Conservation (phyloP, 2,888 invertebrate genomes). For the Byasa hedistus region DNA sequence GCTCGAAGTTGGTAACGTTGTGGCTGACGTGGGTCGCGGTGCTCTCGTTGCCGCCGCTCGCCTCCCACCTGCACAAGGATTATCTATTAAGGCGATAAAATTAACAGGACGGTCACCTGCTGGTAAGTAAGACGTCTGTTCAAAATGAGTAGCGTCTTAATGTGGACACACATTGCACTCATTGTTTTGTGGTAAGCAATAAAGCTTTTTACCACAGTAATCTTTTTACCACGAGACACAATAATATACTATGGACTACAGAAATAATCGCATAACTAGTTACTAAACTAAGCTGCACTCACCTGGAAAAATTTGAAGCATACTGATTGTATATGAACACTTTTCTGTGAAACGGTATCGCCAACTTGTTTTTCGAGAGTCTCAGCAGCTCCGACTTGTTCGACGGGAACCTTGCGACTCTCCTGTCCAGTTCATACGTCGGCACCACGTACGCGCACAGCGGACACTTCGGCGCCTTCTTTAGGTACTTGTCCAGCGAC, state of each 20-base stretch:
- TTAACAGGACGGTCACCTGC: too few species aligned
- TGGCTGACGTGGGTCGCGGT: slow-evolving; percentile 88
- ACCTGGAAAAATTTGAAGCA: slow-evolving; percentile 94
- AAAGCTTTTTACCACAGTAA: too few species aligned
- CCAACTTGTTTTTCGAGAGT: slow-evolving; percentile 87
- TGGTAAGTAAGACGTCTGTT: too few species aligned
- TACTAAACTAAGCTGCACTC: slow-evolving; percentile 41
- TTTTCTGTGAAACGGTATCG: slow-evolving; percentile 93
- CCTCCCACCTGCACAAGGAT: slow-evolving; percentile 76
- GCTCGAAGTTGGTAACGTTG: slow-evolving; percentile 89
- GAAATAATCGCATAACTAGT: too few species aligned
- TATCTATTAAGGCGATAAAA: too few species aligned
- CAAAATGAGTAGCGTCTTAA: too few species aligned
- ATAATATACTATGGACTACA: too few species aligned
- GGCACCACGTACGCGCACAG: slow-evolving; percentile 94
- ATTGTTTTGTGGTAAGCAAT: too few species aligned
- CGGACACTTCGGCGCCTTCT: slow-evolving; percentile 77
- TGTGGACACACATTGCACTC: too few species aligned
- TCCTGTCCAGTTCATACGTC: slow-evolving; percentile 91
- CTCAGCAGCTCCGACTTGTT: slow-evolving; percentile 89
- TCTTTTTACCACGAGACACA: too few species aligned
- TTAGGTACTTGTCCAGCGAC: slow-evolving; percentile 84
- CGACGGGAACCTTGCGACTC: slow-evolving; percentile 86
- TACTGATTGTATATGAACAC: slow-evolving; percentile 95
- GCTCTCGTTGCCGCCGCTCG: slow-evolving; percentile 80